Evolutionary conservation across 2,797 vertebrate species (phyloP).

Genomic region (Remorina albescens): DNA sequence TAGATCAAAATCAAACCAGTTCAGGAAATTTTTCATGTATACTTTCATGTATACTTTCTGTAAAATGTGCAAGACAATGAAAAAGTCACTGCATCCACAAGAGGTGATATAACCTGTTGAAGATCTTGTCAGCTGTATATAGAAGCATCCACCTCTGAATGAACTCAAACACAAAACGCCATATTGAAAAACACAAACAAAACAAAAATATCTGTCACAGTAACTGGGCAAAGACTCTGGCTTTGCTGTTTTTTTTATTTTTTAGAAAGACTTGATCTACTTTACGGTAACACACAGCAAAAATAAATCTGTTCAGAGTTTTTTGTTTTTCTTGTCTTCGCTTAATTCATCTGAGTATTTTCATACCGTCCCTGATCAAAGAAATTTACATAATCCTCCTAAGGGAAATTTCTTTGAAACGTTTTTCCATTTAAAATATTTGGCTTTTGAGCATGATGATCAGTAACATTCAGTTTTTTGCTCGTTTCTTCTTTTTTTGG

Average conservation of each 20-base stretch:
- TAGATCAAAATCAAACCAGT: not conserved
- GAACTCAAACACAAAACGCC: not conserved
- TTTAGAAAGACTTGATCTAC: not conserved
- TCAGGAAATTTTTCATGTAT: no score
- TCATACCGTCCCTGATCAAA: no score
- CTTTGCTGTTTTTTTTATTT: not conserved
- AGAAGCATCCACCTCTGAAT: not conserved
- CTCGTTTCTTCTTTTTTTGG: no score
- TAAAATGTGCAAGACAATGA: not conserved
- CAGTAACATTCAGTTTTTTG: no score
- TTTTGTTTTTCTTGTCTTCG: not conserved
- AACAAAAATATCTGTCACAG: constrained; percentile 1
- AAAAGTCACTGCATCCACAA: not conserved
- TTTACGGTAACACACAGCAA: not conserved
- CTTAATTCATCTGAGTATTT: not conserved
- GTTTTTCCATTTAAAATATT: no score
- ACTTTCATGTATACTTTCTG: not conserved
- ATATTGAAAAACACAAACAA: not conserved
- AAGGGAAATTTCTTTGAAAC: no score
- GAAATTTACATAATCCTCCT: no score
- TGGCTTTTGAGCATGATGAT: no score
- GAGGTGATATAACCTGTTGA: not conserved
- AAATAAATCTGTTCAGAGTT: no score
- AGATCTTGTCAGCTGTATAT: not conserved
- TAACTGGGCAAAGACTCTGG: not conserved